Evolutionary conservation across 2,888 invertebrate species (phyloP).

Genomic region (Lasioglossum pauxillum): DNA sequence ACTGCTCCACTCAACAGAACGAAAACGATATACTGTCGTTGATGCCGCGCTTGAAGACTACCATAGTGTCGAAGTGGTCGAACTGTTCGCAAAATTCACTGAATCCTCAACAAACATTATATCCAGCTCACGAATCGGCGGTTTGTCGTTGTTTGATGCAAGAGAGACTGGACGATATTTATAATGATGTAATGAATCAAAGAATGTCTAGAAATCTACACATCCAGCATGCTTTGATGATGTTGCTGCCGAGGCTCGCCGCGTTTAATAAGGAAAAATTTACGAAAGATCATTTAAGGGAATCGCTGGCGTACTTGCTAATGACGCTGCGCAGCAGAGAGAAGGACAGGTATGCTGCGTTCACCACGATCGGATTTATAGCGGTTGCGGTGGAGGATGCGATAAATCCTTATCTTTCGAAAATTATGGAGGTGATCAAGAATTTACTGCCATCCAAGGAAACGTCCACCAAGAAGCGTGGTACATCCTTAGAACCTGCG

Average conservation of each 20-base stretch:
- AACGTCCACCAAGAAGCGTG: slow-evolving; percentile 90
- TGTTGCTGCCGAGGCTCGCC: slow-evolving; percentile 95
- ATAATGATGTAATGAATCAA: slow-evolving; percentile 92
- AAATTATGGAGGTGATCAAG: slow-evolving; percentile 94
- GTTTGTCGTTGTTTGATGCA: slow-evolving; percentile 93
- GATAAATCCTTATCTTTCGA: slow-evolving; percentile 91
- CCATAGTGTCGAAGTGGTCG: slow-evolving; percentile 85
- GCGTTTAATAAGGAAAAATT: slow-evolving; percentile 96
- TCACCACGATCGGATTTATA: slow-evolving; percentile 95
- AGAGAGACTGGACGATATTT: slow-evolving; percentile 93
- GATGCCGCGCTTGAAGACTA: slow-evolving; percentile 87
- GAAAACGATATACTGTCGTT: slow-evolving; percentile 87
- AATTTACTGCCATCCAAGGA: slow-evolving; percentile 92
- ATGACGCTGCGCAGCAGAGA: slow-evolving; percentile 92
- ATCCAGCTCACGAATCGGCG: slow-evolving; percentile 92
- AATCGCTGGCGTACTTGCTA: slow-evolving; percentile 92
- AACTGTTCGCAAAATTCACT: slow-evolving; percentile 74
- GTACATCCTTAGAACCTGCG: slow-evolving; percentile 90
- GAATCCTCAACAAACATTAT: slow-evolving; percentile 75
- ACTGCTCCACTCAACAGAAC: slow-evolving; percentile 80
- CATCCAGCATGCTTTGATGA: slow-evolving; percentile 94
- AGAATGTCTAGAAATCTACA: slow-evolving; percentile 90
- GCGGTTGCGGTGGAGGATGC: slow-evolving; percentile 94
- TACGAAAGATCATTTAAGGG: slow-evolving; percentile 89
- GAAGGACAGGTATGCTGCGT: slow-evolving; percentile 94